Conservation (phyloP, 64 coral and sea anemone species). For the Pocillopora damicornis region DNA sequence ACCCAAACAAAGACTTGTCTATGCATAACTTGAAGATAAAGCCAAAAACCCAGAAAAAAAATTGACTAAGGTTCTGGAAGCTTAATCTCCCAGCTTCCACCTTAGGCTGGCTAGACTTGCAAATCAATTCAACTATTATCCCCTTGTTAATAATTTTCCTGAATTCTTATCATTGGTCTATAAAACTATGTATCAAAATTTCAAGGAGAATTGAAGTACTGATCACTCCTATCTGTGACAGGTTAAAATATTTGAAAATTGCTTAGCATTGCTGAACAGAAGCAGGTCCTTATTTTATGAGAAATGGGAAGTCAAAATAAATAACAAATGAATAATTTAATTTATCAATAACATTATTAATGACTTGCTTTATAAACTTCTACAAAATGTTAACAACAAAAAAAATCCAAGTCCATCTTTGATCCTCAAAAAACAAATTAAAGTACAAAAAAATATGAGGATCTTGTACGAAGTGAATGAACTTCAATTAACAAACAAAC, state of each 20-base stretch:
- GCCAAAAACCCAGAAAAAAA: no score
- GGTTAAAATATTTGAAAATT: not conserved
- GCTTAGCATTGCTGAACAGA: not conserved
- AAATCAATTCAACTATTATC: no score
- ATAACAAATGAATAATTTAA: slow-evolving; percentile 44
- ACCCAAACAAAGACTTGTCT: no score
- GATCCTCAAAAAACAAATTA: slow-evolving; percentile 8
- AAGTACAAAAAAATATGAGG: slow-evolving; percentile 35
- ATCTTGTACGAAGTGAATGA: slow-evolving; percentile 21
- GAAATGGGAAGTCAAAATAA: slow-evolving; percentile 8
- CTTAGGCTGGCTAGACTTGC: no score
- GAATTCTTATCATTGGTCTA: no score
- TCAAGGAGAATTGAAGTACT: no score
- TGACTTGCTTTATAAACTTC: slow-evolving; percentile 30
- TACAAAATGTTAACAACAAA: slow-evolving; percentile 14
- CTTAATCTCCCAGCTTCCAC: no score
- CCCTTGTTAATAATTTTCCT: no score
- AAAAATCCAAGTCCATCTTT: not conserved
- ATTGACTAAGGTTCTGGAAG: no score
- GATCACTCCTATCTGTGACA: no score
- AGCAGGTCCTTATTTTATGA: not conserved
- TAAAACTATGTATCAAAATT: no score
- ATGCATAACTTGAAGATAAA: no score
- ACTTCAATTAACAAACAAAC: slow-evolving; percentile 8
- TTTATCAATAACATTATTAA: slow-evolving; percentile 16